Percentiles rank a stretch among this genome's conserved stretches.
Conservation (phyloP, 2,888 invertebrate genomes). For the Andrena chrysosceles region DNA sequence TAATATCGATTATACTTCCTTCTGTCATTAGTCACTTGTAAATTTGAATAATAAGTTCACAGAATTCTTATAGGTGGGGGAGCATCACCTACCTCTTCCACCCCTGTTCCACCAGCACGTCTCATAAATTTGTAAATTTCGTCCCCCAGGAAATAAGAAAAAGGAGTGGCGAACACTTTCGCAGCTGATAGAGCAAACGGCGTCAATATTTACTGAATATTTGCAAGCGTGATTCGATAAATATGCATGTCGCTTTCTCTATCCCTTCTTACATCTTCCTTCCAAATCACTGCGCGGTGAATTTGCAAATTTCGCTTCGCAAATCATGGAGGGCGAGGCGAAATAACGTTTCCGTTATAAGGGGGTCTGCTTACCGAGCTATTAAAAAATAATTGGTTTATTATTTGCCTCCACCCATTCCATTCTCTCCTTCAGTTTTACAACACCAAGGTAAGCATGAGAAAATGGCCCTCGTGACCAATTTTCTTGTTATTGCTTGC, state of each 20-base stretch:
- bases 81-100: not conserved
- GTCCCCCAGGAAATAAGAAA: slow-evolving; percentile 2
- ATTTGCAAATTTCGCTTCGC: not conserved
- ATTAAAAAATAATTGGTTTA: no score
- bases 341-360: not conserved
- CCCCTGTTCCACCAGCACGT: not conserved
- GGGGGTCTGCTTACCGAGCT: no score
- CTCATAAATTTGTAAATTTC: slow-evolving; percentile 8
- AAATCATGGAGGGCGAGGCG: not conserved
- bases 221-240: slow-evolving; percentile 5
- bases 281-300: not conserved
- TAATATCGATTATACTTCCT: not conserved
- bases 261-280: not conserved
- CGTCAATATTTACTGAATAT: not conserved
- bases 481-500: no score
- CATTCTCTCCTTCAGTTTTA: no score
- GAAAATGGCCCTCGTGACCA: no score
- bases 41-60: slow-evolving; percentile 3
- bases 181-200: slow-evolving; percentile 3
- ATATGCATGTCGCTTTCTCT: not conserved
- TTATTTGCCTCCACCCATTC: no score
- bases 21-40: not conserved
- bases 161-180: not conserved
- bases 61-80: not conserved
- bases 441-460: no score